Evolutionary conservation across 2,888 invertebrate species (phyloP), one percentile per base, ranked within the genome.

Genomic region (Epinotia ramella): DNA sequence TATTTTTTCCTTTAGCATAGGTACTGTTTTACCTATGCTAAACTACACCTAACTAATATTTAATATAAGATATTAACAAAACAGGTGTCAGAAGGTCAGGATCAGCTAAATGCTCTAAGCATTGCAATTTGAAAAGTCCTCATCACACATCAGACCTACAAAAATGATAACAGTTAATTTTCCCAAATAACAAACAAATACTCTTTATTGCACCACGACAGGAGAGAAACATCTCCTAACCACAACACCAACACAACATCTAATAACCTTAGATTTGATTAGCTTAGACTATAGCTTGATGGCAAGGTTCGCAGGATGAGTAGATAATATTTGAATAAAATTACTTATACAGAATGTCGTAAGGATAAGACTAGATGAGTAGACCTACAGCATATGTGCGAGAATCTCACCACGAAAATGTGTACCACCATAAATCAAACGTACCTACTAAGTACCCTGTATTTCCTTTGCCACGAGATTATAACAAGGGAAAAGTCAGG

Each of bases 401-500:
- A 33, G 12, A 46, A 46, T 46, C 46, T 46, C 24, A 24, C 12
- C 5, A 24, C 20, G 24, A 24, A 13, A 59, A 59, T 59, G 24
- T 28, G 6, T 6, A 28, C 13, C 13, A 59, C 59, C 5, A 59
- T 5, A 18, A 3, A 12, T 18, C 20, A 20, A 6, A 24, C 12
- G 24, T 5, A 59, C n/a, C 13, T 20, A 44, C 5, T 64, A 18
- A 63, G 11, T n/a, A 3, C n/a, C 40, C 0, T 44, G n/a, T 18
- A 18, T 63, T 44, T 63, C 63, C 44, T 63, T 59, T 13, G 18
- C 40, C 44, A 12, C n/a, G 18, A 44, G 44, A 44, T 65, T 16
- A 49, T 65, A 67, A 49, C 46, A 60, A 20, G 49, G 57, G 59
- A 59, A 59, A n/a, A 59, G 65, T 20, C 60, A 60, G 57, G 59